Evolutionary conservation across 2,888 invertebrate genomes (phyloP), one percentile per base, ranked within the genome.

Genomic region (Smittia sp.): DNA sequence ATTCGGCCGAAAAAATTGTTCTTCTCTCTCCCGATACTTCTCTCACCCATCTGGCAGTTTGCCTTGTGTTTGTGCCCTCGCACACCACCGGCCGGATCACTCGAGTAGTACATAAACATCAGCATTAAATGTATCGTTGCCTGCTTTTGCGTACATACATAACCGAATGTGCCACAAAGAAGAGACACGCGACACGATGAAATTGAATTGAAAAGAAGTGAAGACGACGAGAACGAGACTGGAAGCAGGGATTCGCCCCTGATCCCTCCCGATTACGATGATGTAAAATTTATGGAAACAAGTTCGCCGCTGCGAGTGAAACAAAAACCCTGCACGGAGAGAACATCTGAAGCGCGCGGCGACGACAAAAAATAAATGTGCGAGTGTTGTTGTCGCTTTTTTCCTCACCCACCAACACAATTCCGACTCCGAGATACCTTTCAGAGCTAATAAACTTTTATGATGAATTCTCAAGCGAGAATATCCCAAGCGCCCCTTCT

Each of bases 171-270:
- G 68, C 39, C 68, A 68, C 46, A 68, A 68, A 68, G 41, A 41
- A 69, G 41, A 69, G 69, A 69, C 69, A 69, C 69, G 69, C 69
- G 69, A 69, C 69, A 69, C 52, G 69, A 69, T 54, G 54, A 58
- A 20, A 58, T 58, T 20, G 22, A 58, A 58, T 58, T 58, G 58
- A 22, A 20, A 58, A 58, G 58, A 58, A 20, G 32, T 32, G 32
- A 32, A 32, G 32, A 32, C 32, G 32, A 32, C 32, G 32, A 32
- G 15, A 38, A 39, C 15, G 66, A 24, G 66, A 32, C n/a, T 66
- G 20, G 13, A n/a, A 13, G 6, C 66, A 66, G 66, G 66, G 66
- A 13, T 66, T 66, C 66, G 39, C 66, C 22, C 4, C 22, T 25
- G 4, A 63, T 25, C n/a, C 24, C n/a, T 63, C 20, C 4, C 13